Evolutionary conservation across 1,140 invertebrate species (phyloP), one percentile per base, ranked within the genome.

Genomic region (Cotesia glomerata): DNA sequence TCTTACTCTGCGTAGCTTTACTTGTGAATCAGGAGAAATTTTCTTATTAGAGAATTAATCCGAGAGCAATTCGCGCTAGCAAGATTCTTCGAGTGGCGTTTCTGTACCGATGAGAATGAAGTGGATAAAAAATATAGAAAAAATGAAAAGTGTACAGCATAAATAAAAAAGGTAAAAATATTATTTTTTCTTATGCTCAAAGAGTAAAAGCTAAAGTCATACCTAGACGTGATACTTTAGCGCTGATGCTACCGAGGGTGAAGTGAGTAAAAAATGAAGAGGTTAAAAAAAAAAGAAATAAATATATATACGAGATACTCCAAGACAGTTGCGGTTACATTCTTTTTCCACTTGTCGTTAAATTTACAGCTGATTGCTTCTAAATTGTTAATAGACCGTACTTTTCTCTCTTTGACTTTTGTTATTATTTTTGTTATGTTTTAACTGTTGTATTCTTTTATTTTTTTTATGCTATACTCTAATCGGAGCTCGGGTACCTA

Each of bases 31-130:
- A 66, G 51, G 61, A 63, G 56, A 70, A 72, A 72, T 72, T 72
- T 72, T 72, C 70, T 72, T 59, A 72, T 72, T 72, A 72, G 70
- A 66, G 70, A 63, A 63, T 72, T 72, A 72, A 72, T 72, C 64
- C 70, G 56, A 65, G 69, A 71, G 70, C 70, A 72, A 72, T 72
- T 72, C 70, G 35, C 51, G 54, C 54, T 35, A 26, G 63, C 64
- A 65, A 66, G 70, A 66, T 65, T 72, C 70, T 72, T 72, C 70
- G 70, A 66, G 54, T 72, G 63, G 70, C 51, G 51, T 71, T 63
- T 71, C 62, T 64, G 35, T 59, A 45, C 51, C 63, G 14, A 64
- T 54, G 69, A 62, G 14, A 61, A 59, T 35, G 67, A 59, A 45
- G 54, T 52, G 26, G 16, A 11, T 5, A 59, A 45, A 35, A 35